Evolutionary conservation across 2,888 invertebrate species (phyloP).

Genomic region (Ochropleura leucogaster): DNA sequence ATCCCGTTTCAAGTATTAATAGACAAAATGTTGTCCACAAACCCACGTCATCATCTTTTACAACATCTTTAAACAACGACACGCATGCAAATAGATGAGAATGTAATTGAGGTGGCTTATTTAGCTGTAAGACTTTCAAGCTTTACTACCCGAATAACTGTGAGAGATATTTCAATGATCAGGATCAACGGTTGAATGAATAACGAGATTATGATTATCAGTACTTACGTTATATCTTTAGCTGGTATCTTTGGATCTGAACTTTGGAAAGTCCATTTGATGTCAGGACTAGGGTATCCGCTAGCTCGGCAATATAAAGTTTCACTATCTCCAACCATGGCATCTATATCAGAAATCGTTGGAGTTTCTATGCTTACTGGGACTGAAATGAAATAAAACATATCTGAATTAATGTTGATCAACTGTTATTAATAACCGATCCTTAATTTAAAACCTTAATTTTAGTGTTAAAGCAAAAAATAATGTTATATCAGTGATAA

Average conservation of each 20-base stretch:
- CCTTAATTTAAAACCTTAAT: no score
- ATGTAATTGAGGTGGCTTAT: no score
- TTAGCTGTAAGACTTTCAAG: not conserved
- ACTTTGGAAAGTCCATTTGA: conserved; percentile 71
- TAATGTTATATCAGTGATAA: not conserved
- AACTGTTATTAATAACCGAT: not conserved
- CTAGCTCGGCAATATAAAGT: conserved; percentile 69
- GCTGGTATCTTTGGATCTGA: conserved; percentile 32
- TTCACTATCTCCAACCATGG: conserved; percentile 60
- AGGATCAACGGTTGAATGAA: not conserved
- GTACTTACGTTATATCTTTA: conserved; percentile 63
- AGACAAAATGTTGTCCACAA: no score
- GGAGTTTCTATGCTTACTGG: conserved; percentile 61
- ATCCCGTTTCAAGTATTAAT: no score
- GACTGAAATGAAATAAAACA: conserved; percentile 31
- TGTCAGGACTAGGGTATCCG: conserved; percentile 73
- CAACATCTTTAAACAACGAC: no score
- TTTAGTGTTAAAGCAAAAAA: not conserved
- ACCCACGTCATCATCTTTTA: no score
- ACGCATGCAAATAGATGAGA: no score
- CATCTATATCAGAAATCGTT: conserved; percentile 46
- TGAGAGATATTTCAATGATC: not conserved
- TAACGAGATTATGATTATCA: not conserved
- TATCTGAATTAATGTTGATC: not conserved
- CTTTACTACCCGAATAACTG: not conserved